Conservation (phyloP, 2,797 vertebrate genomes). For the Ceyx erithaca region DNA sequence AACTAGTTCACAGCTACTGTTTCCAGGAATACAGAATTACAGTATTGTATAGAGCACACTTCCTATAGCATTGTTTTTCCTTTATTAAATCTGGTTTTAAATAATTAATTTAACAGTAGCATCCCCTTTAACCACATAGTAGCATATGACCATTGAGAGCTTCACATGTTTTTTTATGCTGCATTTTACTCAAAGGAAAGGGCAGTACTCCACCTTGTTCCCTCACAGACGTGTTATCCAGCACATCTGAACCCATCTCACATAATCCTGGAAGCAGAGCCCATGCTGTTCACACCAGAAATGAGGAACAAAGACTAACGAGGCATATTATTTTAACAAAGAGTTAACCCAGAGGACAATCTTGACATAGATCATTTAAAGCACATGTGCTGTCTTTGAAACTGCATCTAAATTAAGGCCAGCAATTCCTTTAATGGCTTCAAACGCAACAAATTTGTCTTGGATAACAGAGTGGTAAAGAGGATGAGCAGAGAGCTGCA, state of each 20-base stretch:
- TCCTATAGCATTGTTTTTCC: too few relatives aligned
- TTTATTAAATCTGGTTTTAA: not conserved
- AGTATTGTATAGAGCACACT: not conserved
- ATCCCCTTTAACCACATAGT: not conserved
- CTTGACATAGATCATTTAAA: conserved; percentile 3
- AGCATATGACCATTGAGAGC: not conserved
- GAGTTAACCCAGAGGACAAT: conserved; percentile 31
- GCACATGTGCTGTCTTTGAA: conserved; percentile 22
- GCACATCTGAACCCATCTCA: not conserved
- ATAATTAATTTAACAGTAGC: not conserved
- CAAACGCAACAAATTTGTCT: conserved; percentile 26
- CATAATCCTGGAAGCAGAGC: not conserved
- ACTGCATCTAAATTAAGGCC: conserved; percentile 44
- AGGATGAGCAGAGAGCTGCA: not conserved
- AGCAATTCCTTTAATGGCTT: conserved; percentile 28
- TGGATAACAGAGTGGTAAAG: not conserved
- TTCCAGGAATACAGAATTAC: not conserved
- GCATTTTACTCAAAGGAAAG: not conserved
- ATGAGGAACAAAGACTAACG: not conserved
- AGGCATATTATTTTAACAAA: conserved; percentile 17
- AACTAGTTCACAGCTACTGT: not conserved
- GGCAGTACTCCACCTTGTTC: not conserved
- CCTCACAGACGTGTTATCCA: not conserved
- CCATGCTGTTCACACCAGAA: not conserved
- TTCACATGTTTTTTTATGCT: not conserved